Conservation (phyloP, 2,797 vertebrate species). For the Telmatherina bonti region DNA sequence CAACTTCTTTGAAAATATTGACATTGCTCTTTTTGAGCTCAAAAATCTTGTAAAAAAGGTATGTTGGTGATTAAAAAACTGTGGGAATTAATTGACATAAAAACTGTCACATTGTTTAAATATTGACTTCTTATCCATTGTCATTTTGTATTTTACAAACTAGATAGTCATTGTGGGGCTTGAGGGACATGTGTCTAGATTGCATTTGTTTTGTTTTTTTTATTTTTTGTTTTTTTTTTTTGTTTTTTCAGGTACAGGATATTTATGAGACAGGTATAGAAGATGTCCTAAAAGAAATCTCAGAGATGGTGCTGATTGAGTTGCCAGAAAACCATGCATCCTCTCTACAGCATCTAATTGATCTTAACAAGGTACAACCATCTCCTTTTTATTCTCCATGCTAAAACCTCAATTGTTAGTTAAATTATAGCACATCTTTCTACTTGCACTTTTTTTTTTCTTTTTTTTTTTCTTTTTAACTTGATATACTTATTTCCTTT, state of each 20-base stretch:
- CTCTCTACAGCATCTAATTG: slow-evolving; percentile 78
- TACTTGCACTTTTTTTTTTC: no score
- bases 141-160: not conserved
- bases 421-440: no score
- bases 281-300: slow-evolving; percentile 82
- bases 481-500: no score
- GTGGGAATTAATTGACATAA: not conserved
- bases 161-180: not conserved
- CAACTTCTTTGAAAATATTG: slow-evolving; percentile 84
- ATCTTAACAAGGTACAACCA: slow-evolving; percentile 79
- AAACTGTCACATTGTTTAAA: not conserved
- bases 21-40: slow-evolving; percentile 79
- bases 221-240: no score
- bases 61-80: slow-evolving; percentile 22
- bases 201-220: no score
- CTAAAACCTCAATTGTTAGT: not conserved
- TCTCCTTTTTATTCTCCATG: not conserved
- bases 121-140: not conserved
- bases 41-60: slow-evolving; percentile 85
- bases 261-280: slow-evolving; percentile 82
- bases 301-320: slow-evolving; percentile 80
- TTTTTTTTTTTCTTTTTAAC: no score
- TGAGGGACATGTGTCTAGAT: not conserved
- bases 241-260: slow-evolving; percentile 77
- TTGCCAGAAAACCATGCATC: slow-evolving; percentile 73